These are phyloP conservation scores for Pachycephala philippinensis DNA, from an alignment of 2,113 vertebrate species.

Conservation along the genomic window DNA sequence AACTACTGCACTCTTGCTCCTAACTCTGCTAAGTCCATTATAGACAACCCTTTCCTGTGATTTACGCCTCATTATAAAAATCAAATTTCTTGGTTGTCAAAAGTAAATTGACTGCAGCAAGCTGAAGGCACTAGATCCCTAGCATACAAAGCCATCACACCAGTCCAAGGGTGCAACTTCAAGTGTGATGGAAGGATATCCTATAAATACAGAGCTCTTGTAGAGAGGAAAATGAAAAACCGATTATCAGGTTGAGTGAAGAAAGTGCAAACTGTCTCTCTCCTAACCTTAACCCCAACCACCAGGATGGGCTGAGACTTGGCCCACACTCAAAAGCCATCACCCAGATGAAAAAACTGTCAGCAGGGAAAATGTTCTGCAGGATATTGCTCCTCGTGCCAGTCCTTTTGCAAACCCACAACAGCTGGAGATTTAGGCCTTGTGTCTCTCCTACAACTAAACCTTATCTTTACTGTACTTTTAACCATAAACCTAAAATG, in stretches of 20 bases:
- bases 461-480: neutral
- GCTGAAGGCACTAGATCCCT: conserved; percentile 26
- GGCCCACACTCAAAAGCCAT: neutral
- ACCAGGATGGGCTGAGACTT: neutral
- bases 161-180: conserved; percentile 11
- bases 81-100: conserved; percentile 66
- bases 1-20: conserved; percentile 5
- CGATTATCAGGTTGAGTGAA: neutral
- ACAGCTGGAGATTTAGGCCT: neutral
- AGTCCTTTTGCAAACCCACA: neutral
- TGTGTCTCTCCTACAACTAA: neutral
- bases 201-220: conserved; percentile 34
- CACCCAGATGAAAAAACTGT: neutral
- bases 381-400: neutral
- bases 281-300: neutral
- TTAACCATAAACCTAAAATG: neutral
- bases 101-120: conserved; percentile 60
- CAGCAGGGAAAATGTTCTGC: neutral
- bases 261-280: neutral
- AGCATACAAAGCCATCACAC: conserved; percentile 17
- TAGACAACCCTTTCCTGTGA: conserved; percentile 31
- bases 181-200: conserved; percentile 33
- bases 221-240: conserved; percentile 29
- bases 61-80: conserved; percentile 70
- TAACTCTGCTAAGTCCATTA: conserved; percentile 37